Evolutionary conservation across 2,888 invertebrate species (phyloP), one percentile per base, ranked within the genome.

Genomic region (Dryocosmus kuriphilus): DNA sequence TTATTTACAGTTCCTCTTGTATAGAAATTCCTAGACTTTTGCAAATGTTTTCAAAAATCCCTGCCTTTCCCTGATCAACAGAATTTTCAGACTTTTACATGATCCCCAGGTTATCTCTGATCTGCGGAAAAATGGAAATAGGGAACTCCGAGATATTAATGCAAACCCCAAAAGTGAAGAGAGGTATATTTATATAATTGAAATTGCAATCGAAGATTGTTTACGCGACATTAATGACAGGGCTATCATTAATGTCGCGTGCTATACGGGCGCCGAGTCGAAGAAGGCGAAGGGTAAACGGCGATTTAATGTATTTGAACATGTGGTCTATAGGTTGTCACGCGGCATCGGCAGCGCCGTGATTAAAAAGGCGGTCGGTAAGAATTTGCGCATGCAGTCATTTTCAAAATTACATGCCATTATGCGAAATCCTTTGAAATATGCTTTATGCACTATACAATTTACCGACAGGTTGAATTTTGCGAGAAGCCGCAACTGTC

Each of bases 311-410:
- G 65, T 41, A 65, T 65, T 38, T 65, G 65, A 65, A 65, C 65
- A 65, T 35, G 65, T 65, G 65, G 65, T 65, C 65, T 65, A 38
- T 63, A 63, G 11, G 24, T 65, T 71, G 67, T 71, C 67, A 71
- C 46, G 67, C 67, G 51, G 67, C 67, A 41, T 46, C 67, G 51
- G 67, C 67, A 51, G 27, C n/a, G 46, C 9, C 19, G n/a, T 71
- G 67, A 71, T 71, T 71, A 71, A 71, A 71, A 71, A 46, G 67
- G 51, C 67, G 30, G 46, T 19, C 46, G n/a, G 67, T 19, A 71
- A 71, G 46, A 71, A 71, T 71, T 71, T 71, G 67, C 46, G 51
- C 67, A 71, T 27, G 46, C 67, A 71, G 67, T 57, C 4, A 71
- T 51, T 71, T 71, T 71, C 46, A 46, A 46, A 71, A 71, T 71